Base-by-base conservation (phyloP, 2,888 invertebrate species). In the Dicranocentrus wangi region DNA sequence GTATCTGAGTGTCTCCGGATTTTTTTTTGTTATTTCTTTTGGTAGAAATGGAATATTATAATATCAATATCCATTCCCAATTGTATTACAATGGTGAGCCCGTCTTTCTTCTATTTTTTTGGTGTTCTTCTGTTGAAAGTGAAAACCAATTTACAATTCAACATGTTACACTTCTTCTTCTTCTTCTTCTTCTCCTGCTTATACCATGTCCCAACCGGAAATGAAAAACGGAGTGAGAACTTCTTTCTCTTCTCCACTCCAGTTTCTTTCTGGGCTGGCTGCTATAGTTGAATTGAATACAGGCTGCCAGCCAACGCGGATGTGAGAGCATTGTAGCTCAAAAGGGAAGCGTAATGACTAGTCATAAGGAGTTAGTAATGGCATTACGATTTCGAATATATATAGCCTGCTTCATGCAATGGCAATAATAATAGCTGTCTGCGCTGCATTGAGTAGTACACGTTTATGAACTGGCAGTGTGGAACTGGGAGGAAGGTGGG, bases 81-180 rank as follows among this genome's bases (percentile, higher is more conserved):
- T 69, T 77, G 69, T 68, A 77, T 77, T 58, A 77, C 28, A 51
- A 58, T 76, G 53, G 55, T 66, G 25, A 66, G 23, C 43, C 23
- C 10, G 19, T 3, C 17, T 5, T 5, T 13, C 61, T n/a, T n/a
- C n/a, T n/a, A n/a, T n/a, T n/a, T n/a, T 13, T 28, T 51, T 61
- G 55, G 27, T 76, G 42, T 60, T 65, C 32, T 55, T n/a, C n/a
- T n/a, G n/a, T n/a, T n/a, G 32, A 21, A 60, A 76, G 77, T 51
- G 53, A 77, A 77, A 77, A 77, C 77, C 69, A 77, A 77, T 77
- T 77, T 77, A 77, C 77, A 77, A 77, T 77, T 77, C 77, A 69
- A 69, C 77, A 77, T 77, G 69, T 69, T 77, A 77, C 77, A 69
- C 77, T 55, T 51, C 25, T 68, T 13, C 15, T 21, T 47, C 66